phyloP scores from a whole-genome alignment of 2,888 invertebrate genomes.

The Horisme vitalbata region DNA sequence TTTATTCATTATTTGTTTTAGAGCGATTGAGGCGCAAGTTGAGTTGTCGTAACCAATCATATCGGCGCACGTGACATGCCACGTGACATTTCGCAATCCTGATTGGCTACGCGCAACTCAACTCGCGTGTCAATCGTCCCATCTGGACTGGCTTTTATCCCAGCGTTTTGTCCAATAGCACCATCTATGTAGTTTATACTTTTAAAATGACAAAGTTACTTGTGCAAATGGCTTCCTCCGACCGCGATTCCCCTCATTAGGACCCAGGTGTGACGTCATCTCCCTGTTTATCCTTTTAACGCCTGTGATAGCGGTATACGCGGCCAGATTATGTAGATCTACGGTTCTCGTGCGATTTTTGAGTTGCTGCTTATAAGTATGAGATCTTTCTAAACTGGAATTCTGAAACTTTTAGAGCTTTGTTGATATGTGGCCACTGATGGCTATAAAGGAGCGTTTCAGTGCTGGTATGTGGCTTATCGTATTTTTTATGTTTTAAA shows the following conservation, averaged over 20 bases:
- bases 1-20: too few species aligned
- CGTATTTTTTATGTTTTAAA: background rate
- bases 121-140: too few species aligned
- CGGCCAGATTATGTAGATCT: constrained; percentile 40
- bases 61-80: too few species aligned
- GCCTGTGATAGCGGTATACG: constrained; percentile 48
- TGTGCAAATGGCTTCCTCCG: constrained; percentile 33
- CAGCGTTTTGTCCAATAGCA: too few species aligned
- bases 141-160: background rate
- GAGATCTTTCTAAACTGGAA: constrained; percentile 38
- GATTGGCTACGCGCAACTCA: too few species aligned
- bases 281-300: constrained; percentile 54
- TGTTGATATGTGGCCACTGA: constrained; percentile 39
- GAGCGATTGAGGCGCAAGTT: too few species aligned
- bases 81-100: too few species aligned
- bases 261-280: constrained; percentile 30
- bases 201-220: constrained; percentile 3
- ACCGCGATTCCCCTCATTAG: constrained; percentile 52
- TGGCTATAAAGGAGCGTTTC: constrained; percentile 1
- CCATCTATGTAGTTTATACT: background rate
- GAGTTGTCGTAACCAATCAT: too few species aligned
- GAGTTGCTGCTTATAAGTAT: constrained; percentile 6
- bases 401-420: constrained; percentile 51
- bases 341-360: background rate
- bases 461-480: background rate